Evolutionary conservation across 2,888 invertebrate species (phyloP).

Genomic region (Hermaeophaga mercurialis): DNA sequence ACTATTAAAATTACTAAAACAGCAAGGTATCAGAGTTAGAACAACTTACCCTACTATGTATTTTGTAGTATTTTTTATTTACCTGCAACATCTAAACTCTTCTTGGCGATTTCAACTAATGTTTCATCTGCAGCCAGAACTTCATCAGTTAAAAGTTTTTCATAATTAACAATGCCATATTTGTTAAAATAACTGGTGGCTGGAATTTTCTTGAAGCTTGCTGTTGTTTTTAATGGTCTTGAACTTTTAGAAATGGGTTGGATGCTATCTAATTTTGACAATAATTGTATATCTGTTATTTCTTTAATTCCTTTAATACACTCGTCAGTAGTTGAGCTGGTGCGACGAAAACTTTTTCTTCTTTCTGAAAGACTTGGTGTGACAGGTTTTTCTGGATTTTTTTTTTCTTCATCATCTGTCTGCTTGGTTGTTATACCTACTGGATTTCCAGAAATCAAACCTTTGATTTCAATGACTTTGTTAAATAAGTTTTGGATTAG

Average conservation of each 20-base stretch:
- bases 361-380: conserved; percentile 59
- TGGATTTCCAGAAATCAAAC: conserved; percentile 66
- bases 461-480: conserved; percentile 76
- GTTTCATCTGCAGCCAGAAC: conserved; percentile 83
- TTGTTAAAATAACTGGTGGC: conserved; percentile 70
- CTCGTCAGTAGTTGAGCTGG: conserved; percentile 62
- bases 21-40: no score
- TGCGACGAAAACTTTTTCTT: conserved; percentile 71
- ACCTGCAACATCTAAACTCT: conserved; percentile 77
- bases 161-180: conserved; percentile 78
- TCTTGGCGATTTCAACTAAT: conserved; percentile 82
- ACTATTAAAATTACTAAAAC: no score
- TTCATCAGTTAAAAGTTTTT: conserved; percentile 83
- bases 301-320: conserved; percentile 58
- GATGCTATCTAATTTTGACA: conserved; percentile 67
- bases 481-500: conserved; percentile 79
- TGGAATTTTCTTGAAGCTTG: conserved; percentile 60
- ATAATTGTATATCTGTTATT: conserved; percentile 71
- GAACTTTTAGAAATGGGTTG: conserved; percentile 66
- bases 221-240: conserved; percentile 58
- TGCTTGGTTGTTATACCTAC: conserved; percentile 31
- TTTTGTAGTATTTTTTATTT: conserved; percentile 67
- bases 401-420: conserved; percentile 60
- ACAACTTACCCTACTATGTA: no score
- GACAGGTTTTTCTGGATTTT: conserved; percentile 54